These are phyloP conservation scores for Salarias fasciatus DNA, from an alignment of 2,797 vertebrate genomes.

Conservation along the genomic window DNA sequence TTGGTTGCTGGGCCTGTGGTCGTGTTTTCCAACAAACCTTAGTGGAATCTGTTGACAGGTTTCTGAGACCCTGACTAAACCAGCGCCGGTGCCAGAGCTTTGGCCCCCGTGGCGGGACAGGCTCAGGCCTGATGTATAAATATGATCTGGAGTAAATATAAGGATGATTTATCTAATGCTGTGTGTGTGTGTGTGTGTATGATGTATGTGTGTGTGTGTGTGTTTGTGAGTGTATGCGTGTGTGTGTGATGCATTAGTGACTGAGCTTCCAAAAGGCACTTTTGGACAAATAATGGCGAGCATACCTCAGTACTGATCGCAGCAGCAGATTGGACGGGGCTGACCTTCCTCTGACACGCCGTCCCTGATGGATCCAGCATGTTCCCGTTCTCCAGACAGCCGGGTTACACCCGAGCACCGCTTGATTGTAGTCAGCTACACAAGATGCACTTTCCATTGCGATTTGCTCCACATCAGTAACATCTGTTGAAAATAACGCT, in stretches of 20 bases:
- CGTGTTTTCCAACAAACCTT: constrained; percentile 13
- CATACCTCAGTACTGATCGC: constrained; percentile 74
- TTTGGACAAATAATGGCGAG: constrained; percentile 63
- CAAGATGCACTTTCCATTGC: constrained; percentile 69
- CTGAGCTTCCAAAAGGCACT: constrained; percentile 21
- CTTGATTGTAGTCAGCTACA: constrained; percentile 69
- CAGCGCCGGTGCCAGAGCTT: constrained; percentile 3
- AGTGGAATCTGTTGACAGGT: constrained; percentile 20
- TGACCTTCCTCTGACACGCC: constrained; percentile 71
- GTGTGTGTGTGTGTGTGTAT: constrained; percentile 12
- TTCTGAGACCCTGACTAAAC: constrained; percentile 22
- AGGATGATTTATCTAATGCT: constrained; percentile 25
- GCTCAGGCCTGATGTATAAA: constrained; percentile 3
- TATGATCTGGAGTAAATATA: constrained; percentile 31
- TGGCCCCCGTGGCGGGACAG: background rate
- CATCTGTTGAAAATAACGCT: constrained; percentile 74
- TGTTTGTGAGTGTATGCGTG: background rate
- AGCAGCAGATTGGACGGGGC: constrained; percentile 61
- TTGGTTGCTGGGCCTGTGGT: constrained; percentile 15
- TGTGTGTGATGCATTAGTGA: constrained; percentile 7
- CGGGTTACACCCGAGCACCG: constrained; percentile 63
- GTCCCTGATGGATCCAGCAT: constrained; percentile 66
- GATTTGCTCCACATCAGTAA: constrained; percentile 65
- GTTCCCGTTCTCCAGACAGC: constrained; percentile 74
- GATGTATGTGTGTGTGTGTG: constrained; percentile 4